Percentiles rank a stretch among this genome's conserved stretches.
phyloP scores from a whole-genome alignment of 2,888 invertebrate genomes.

The Chrysomela aeneicollis region DNA sequence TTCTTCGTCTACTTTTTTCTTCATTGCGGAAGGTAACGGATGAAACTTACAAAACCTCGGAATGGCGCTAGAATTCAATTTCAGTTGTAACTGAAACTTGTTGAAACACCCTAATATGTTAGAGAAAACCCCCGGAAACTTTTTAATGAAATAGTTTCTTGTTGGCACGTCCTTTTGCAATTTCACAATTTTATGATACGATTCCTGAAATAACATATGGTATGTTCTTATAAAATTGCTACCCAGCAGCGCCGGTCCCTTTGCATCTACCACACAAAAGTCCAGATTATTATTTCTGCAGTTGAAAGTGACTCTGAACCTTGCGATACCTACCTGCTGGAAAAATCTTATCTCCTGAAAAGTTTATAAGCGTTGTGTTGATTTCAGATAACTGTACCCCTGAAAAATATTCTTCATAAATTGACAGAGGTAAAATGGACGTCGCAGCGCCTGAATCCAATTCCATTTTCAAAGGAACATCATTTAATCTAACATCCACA shows the following conservation, averaged over 20 bases:
- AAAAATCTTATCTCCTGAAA: no score
- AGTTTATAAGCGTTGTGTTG: slow-evolving; percentile 1
- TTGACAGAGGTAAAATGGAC: not conserved
- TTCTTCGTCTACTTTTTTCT: not conserved
- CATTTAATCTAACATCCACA: no score
- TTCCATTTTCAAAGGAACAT: no score
- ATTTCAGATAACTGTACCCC: slow-evolving; percentile 3
- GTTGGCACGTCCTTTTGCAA: no score
- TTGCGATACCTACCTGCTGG: no score
- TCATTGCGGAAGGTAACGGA: not conserved
- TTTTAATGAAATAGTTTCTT: no score
- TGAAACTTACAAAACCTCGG: not conserved
- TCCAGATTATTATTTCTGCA: no score
- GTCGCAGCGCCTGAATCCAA: no score
- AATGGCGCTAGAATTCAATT: not conserved
- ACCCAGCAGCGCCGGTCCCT: slow-evolving; percentile 4
- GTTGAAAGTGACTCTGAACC: no score
- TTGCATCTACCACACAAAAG: slow-evolving; percentile 2
- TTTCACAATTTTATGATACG: slow-evolving; percentile 3
- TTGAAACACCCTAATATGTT: not conserved
- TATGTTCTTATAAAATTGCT: not conserved
- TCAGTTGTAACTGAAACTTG: slow-evolving; percentile 3
- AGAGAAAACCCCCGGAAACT: not conserved
- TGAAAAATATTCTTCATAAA: not conserved
- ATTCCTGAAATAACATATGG: not conserved